Evolutionary conservation across 2,888 invertebrate species (phyloP), one percentile per base, ranked within the genome.

Genomic region (Lycophotia porphyrea): DNA sequence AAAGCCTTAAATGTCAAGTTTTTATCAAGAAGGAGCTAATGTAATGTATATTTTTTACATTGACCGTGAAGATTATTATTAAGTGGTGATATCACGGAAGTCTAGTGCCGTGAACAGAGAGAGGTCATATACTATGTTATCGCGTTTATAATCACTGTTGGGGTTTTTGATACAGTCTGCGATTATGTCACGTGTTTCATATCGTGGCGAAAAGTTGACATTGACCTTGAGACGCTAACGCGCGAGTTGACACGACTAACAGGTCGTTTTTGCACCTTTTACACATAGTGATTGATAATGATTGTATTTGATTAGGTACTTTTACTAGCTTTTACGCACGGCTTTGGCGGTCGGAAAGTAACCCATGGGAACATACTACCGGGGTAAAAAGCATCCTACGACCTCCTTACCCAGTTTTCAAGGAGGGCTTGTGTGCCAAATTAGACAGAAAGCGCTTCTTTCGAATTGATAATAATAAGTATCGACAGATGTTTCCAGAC

Each of bases 1-100:
- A 3, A 7, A 47, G 31, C 76, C 81, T 24, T 49, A 52, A 60
- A 78, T 67, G 66, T 58, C 66, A 71, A 68, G 42, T 71, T 84
- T 49, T 69, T 84, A 65, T 67, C 27, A 66, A 61, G 58, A 82
- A 63, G 34, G 47, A 78, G 42, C 49, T 67, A 70, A 70, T 70
- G 21, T 60, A 60, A 39, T 61, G 58, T 74, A 55, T 52, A 55
- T 67, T 75, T 81, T 72, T 72, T 52, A 52, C 49, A 9, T 60
- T 74, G 84, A 72, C 84, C 84, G 9, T 84, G 87, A 84, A 86
- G 66, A 64, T 86, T 78, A 70, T 74, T 78, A 63, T 55, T 67
- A 80, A 49, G 60, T 58, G 5, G 13, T 60, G 87, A 83, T 85
- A 85, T 78, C 86, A 66, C 70, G 82, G 78, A 83, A 83, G 83